Conservation (phyloP, 92 coral and sea anemone genomes). For the Paragorgia papillata region DNA sequence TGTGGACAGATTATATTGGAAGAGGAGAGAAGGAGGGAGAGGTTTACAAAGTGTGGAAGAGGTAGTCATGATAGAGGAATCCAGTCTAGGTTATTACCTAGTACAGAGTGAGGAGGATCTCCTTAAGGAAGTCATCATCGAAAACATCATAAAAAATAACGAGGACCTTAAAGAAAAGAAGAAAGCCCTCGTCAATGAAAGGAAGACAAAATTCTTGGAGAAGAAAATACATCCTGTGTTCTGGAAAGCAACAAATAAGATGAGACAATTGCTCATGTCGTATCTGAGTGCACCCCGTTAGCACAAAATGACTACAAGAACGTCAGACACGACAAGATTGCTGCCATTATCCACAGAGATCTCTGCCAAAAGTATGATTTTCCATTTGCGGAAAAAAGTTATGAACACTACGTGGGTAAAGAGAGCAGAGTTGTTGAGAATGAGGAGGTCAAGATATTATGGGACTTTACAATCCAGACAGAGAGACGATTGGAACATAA, state of each 20-base stretch:
- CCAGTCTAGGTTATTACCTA: background rate
- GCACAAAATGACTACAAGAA: slow-evolving; percentile 1
- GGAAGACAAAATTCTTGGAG: background rate
- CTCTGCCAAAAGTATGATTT: too few relatives aligned
- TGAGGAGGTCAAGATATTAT: too few relatives aligned
- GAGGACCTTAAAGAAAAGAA: background rate
- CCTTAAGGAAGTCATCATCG: background rate
- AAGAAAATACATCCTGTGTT: background rate
- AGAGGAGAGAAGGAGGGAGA: slow-evolving; percentile 43
- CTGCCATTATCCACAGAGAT: background rate
- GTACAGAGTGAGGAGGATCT: background rate
- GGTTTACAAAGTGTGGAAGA: slow-evolving; percentile 47
- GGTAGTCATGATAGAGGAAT: slow-evolving; percentile 13
- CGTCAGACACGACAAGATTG: background rate
- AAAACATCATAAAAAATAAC: background rate
- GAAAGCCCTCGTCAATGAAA: background rate
- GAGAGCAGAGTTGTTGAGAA: too few relatives aligned
- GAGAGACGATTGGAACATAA: too few relatives aligned
- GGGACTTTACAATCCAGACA: too few relatives aligned
- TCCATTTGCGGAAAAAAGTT: too few relatives aligned
- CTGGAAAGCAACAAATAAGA: background rate
- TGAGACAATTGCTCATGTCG: background rate
- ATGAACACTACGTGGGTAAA: too few relatives aligned
- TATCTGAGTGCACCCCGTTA: background rate
- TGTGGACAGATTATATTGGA: slow-evolving; percentile 22